Conservation (phyloP, 2,888 invertebrate genomes). For the Abrostola triplasia region DNA sequence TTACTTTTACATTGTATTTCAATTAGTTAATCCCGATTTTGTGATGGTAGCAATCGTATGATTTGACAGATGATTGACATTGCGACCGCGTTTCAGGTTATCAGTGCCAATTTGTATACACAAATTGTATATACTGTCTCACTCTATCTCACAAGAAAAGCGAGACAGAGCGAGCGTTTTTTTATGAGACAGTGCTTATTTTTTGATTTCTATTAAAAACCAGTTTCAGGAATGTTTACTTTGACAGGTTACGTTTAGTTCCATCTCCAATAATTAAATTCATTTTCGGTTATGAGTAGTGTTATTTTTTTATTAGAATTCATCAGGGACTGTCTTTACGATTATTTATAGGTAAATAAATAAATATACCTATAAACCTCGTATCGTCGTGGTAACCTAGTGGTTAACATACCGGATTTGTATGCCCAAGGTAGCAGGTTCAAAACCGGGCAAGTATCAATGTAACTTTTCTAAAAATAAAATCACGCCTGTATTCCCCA, state of each 20-base stretch:
- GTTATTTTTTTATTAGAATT: no score
- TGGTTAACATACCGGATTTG: no score
- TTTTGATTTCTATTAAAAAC: background rate
- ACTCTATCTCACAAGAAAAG: background rate
- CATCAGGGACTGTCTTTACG: no score
- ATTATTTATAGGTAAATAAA: no score
- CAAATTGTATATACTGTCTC: background rate
- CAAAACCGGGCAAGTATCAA: no score
- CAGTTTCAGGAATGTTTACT: background rate
- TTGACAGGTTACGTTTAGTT: constrained; percentile 4
- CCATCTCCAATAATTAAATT: no score
- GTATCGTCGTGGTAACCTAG: no score
- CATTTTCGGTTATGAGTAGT: no score
- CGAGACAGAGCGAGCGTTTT: background rate
- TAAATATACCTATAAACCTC: no score
- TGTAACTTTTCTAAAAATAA: no score
- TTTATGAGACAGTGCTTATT: background rate
- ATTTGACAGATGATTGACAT: constrained; percentile 8
- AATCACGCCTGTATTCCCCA: no score
- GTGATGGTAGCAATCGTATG: constrained; percentile 9
- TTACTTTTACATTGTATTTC: constrained; percentile 24
- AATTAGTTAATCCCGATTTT: constrained; percentile 18
- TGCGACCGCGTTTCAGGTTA: constrained; percentile 23
- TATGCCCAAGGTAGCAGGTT: no score
- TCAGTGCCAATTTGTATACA: background rate